A percentile compares a stretch with the other conserved stretches of the same genome.
Evolutionary conservation across 2,113 vertebrate species (phyloP).

Genomic region (Onychostoma macrolepis): DNA sequence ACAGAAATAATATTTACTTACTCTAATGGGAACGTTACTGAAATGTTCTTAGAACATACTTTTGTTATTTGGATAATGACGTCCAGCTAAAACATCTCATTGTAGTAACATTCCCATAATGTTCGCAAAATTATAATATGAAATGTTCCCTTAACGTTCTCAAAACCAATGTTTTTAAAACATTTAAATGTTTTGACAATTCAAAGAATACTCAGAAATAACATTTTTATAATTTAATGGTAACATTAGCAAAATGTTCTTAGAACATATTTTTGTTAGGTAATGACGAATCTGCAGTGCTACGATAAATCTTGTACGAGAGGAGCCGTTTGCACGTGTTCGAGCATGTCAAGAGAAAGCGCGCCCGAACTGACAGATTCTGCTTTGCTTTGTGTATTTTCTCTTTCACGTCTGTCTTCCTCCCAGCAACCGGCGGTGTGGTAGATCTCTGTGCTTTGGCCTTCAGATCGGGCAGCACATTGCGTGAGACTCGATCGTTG

Average conservation of each 20-base stretch:
- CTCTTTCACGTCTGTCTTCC: constrained; percentile 70
- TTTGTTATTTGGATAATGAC: too few species aligned
- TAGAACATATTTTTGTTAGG: not conserved
- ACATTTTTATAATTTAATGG: too few species aligned
- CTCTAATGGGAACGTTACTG: too few species aligned
- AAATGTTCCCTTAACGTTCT: too few species aligned
- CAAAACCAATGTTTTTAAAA: too few species aligned
- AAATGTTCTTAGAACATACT: too few species aligned
- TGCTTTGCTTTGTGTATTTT: constrained; percentile 66
- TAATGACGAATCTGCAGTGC: not conserved
- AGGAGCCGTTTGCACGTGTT: not conserved
- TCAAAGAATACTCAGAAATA: not conserved
- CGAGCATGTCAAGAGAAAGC: constrained; percentile 5
- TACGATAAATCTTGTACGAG: not conserved
- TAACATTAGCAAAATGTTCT: too few species aligned
- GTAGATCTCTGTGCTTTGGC: constrained; percentile 59
- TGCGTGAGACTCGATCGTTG: constrained; percentile 73
- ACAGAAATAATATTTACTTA: too few species aligned
- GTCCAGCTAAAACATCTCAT: too few species aligned
- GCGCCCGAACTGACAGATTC: constrained; percentile 65
- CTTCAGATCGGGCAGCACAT: constrained; percentile 62
- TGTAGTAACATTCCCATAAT: too few species aligned
- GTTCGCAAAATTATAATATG: too few species aligned
- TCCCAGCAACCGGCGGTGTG: constrained; percentile 62
- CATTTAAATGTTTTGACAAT: too few species aligned